A percentile compares a stretch with the other conserved stretches of the same genome.
Evolutionary conservation across 2,797 vertebrate species (phyloP).

Genomic region (Crypturellus tataupa): DNA sequence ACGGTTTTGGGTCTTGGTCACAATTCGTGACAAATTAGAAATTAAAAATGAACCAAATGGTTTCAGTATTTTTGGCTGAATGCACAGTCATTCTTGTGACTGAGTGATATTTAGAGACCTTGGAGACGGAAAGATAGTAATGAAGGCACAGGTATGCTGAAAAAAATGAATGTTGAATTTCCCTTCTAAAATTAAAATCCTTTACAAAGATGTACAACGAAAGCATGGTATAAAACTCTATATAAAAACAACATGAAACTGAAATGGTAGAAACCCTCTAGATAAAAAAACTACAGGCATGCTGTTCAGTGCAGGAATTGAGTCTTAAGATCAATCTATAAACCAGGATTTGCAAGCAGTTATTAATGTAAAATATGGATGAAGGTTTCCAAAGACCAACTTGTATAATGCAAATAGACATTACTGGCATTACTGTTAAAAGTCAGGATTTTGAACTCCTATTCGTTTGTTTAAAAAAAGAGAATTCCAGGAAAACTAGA

Average conservation of each 20-base stretch:
- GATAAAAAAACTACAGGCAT: not conserved
- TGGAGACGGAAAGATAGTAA: not conserved
- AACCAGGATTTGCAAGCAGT: not conserved
- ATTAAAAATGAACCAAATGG: not conserved
- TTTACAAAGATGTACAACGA: not conserved
- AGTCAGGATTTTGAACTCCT: not conserved
- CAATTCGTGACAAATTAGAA: not conserved
- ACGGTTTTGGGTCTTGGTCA: not conserved
- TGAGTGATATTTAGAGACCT: not conserved
- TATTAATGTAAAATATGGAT: not conserved
- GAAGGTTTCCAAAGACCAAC: not conserved
- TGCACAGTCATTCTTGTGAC: not conserved
- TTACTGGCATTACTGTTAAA: not conserved
- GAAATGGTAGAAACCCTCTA: not conserved
- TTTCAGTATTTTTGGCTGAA: not conserved
- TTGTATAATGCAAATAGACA: not conserved
- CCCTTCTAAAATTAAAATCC: not conserved
- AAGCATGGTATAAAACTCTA: not conserved
- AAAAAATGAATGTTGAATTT: not conserved
- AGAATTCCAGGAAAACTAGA: not conserved
- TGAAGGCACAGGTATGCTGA: not conserved
- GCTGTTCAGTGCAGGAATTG: not conserved
- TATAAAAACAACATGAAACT: not conserved
- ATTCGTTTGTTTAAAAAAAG: not conserved
- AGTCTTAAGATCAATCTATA: not conserved